phyloP scores from a whole-genome alignment of 2,113 vertebrate genomes.

The Nansenia antarctica region DNA sequence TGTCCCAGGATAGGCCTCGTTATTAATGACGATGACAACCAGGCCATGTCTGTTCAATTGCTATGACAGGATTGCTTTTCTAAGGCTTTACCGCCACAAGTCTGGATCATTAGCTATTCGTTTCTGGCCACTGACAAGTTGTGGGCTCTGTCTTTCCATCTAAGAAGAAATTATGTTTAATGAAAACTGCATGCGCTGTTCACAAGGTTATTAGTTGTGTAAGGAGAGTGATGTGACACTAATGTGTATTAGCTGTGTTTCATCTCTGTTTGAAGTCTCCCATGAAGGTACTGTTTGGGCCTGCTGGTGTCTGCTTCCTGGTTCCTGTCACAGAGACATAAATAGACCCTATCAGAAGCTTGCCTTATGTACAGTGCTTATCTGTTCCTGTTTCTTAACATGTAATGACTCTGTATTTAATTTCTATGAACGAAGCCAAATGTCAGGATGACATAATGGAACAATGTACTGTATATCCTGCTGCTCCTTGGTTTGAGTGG shows the following conservation, averaged over 20 bases:
- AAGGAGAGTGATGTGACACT: neutral
- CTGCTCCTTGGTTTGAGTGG: neutral
- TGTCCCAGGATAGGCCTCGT: neutral
- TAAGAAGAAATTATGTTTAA: neutral
- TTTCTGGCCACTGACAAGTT: neutral
- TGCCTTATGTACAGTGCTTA: no score
- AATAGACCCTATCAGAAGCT: no score
- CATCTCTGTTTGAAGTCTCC: no score
- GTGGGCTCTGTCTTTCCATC: neutral
- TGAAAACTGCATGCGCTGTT: neutral
- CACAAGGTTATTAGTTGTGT: neutral
- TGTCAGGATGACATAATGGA: neutral
- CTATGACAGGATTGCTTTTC: neutral
- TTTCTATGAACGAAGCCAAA: neutral
- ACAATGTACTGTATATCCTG: neutral
- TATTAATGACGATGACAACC: neutral
- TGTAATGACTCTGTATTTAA: neutral
- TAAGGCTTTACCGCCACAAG: neutral
- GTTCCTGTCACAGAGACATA: no score
- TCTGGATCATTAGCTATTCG: neutral
- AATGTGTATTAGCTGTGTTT: no score
- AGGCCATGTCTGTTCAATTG: neutral
- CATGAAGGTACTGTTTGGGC: no score
- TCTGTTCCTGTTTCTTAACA: no score
- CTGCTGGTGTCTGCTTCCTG: no score